Percentiles rank a stretch among this genome's conserved stretches.
These are phyloP conservation scores for Tortrix viridana DNA, from an alignment of 2,888 invertebrate genomes.

Conservation along the genomic window DNA sequence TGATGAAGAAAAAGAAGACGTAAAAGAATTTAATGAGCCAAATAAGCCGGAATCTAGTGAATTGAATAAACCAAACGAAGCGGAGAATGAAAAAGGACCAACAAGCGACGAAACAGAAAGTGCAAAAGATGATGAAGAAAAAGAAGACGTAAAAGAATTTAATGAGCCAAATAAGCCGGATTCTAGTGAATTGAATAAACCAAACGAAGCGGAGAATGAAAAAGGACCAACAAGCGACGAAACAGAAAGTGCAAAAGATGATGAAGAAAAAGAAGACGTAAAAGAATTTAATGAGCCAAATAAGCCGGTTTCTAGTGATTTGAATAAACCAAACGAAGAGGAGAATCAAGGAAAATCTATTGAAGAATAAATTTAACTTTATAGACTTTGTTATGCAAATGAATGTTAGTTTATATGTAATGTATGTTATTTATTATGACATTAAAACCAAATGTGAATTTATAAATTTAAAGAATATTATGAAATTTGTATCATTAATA, in stretches of 20 bases:
- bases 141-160: conserved; percentile 22
- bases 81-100: conserved; percentile 1
- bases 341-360: not conserved
- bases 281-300: conserved; percentile 10
- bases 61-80: not conserved
- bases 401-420: no score
- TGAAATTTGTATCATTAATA: no score
- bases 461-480: no score
- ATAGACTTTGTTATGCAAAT: no score
- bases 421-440: no score
- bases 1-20: conserved; percentile 29
- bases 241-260: not conserved
- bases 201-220: not conserved
- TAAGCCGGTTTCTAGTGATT: conserved; percentile 27
- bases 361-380: not conserved
- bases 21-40: not conserved
- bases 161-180: conserved; percentile 26
- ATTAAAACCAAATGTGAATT: no score
- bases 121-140: conserved; percentile 11
- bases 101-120: not conserved
- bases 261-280: conserved; percentile 12
- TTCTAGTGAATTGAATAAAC: conserved; percentile 11
- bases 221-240: not conserved
- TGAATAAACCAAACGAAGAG: not conserved
- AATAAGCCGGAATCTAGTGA: conserved; percentile 31